Percentiles rank a stretch among this genome's conserved stretches.
phyloP scores from a whole-genome alignment of 2,797 vertebrate genomes.

The Erithacus rubecula region DNA sequence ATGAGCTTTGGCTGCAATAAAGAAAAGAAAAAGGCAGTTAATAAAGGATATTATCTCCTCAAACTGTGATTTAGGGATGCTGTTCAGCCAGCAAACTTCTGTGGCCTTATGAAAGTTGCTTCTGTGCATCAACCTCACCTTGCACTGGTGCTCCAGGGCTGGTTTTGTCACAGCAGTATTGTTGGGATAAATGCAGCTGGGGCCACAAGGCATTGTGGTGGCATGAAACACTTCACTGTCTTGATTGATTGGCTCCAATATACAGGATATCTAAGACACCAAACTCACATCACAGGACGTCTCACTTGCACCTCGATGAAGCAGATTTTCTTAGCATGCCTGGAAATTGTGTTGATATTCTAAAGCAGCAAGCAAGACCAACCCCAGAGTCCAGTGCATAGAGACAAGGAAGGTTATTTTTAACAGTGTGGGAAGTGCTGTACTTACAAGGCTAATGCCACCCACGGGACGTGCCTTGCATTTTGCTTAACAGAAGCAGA shows the following conservation, averaged over 20 bases:
- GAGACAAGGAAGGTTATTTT: conserved; percentile 52
- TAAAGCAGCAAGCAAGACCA: not conserved
- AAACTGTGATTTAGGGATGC: not conserved
- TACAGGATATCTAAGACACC: not conserved
- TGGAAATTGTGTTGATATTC: not conserved
- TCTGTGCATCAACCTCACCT: not conserved
- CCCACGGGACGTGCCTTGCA: not conserved
- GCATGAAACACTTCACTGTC: not conserved
- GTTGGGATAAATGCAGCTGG: not conserved
- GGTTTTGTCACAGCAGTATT: not conserved
- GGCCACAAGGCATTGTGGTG: not conserved
- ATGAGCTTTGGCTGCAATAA: not conserved
- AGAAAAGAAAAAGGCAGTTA: not conserved
- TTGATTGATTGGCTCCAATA: not conserved
- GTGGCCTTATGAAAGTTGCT: not conserved
- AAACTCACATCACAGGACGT: not conserved
- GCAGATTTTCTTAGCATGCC: not conserved
- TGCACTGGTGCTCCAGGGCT: not conserved
- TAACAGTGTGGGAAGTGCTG: conserved; percentile 22
- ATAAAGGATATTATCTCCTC: not conserved
- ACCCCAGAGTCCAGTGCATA: not conserved
- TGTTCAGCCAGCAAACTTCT: not conserved
- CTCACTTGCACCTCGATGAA: not conserved
- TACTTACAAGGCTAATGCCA: conserved; percentile 13
- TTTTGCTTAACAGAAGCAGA: conserved; percentile 36